Percentiles rank a stretch among this genome's conserved stretches.
These are phyloP conservation scores for Nyctibius grandis DNA, from an alignment of 2,797 vertebrate species.

Conservation along the genomic window DNA sequence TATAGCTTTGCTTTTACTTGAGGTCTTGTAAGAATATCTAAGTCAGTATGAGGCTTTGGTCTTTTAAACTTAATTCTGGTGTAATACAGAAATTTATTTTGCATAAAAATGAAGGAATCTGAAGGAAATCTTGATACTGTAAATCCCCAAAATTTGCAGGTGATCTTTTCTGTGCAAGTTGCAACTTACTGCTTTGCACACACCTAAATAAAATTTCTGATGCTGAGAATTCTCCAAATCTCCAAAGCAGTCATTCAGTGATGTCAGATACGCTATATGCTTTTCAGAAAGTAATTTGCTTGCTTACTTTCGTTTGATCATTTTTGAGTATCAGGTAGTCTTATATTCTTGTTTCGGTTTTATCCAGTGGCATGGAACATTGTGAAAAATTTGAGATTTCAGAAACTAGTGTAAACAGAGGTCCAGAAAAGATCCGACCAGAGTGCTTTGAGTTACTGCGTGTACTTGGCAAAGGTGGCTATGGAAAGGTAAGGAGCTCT, in stretches of 20 bases:
- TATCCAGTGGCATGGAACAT: slow-evolving; percentile 92
- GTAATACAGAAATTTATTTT: background rate
- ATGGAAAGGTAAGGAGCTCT: slow-evolving; percentile 87
- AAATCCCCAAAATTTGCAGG: background rate
- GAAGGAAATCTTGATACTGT: background rate
- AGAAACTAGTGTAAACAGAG: slow-evolving; percentile 93
- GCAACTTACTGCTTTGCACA: background rate
- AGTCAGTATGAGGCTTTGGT: background rate
- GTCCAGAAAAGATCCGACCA: slow-evolving; percentile 93
- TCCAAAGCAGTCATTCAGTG: background rate
- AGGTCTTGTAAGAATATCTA: background rate
- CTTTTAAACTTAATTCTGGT: background rate
- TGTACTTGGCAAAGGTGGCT: slow-evolving; percentile 95
- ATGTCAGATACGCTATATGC: background rate
- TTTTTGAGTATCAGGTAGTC: background rate
- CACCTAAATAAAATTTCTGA: background rate
- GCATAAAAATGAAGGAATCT: background rate
- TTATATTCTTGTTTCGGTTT: slow-evolving; percentile 40
- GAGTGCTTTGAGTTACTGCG: slow-evolving; percentile 95
- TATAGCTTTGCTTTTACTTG: background rate
- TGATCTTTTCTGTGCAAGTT: background rate
- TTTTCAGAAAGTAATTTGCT: background rate
- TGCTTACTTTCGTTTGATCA: background rate
- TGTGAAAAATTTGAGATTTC: slow-evolving; percentile 98
- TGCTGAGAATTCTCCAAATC: background rate